These are phyloP conservation scores for Heliconius hewitsoni DNA, from an alignment of 1,140 invertebrate genomes.

Conservation along the genomic window DNA sequence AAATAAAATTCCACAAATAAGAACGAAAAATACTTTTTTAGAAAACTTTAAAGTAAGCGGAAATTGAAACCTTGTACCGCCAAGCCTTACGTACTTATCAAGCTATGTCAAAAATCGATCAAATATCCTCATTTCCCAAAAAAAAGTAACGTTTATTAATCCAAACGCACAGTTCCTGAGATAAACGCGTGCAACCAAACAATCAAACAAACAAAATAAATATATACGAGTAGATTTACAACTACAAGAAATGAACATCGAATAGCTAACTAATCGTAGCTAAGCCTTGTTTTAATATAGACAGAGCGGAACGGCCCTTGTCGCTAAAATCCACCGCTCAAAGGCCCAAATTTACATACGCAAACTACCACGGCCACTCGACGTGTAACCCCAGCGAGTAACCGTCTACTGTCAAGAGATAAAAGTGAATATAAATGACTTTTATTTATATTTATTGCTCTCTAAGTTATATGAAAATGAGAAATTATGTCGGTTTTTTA, in stretches of 20 bases:
- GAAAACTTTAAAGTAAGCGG: no score
- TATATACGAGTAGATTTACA: not conserved
- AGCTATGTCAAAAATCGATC: no score
- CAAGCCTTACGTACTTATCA: no score
- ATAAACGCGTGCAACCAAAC: no score
- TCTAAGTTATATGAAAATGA: not conserved
- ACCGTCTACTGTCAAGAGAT: not conserved
- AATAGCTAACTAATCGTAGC: not conserved
- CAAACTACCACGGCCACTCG: not conserved
- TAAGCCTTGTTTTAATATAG: not conserved
- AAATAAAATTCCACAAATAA: no score
- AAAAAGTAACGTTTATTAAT: no score
- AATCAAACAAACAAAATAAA: no score
- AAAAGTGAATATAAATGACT: not conserved
- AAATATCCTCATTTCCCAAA: no score
- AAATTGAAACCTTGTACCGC: no score
- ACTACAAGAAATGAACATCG: not conserved
- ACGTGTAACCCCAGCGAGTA: not conserved
- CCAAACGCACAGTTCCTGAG: no score
- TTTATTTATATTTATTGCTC: not conserved
- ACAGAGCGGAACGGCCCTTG: not conserved
- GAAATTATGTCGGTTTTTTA: not conserved
- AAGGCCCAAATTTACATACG: not conserved
- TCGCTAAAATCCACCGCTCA: not conserved
- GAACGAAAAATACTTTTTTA: no score